phyloP scores from a whole-genome alignment of 2,797 vertebrate species.

The Molossus alvarezi region DNA sequence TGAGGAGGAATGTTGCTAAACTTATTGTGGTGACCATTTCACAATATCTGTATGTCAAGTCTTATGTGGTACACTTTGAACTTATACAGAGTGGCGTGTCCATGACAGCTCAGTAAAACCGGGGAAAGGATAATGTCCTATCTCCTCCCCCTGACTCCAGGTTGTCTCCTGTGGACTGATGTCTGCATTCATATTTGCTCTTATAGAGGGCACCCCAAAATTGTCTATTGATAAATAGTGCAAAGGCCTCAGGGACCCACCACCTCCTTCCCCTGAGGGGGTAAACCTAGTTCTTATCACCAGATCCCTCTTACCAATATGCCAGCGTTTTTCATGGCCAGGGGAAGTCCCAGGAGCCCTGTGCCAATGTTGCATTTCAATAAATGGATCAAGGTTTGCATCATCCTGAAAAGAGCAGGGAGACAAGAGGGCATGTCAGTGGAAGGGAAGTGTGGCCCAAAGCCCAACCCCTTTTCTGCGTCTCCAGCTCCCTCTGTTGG shows the following conservation, averaged over 20 bases:
- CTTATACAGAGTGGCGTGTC: neutral
- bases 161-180: neutral
- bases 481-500: neutral
- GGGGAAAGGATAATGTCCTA: neutral
- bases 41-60: neutral
- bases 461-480: neutral
- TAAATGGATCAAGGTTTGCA: slow-evolving; percentile 94
- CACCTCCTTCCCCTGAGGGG: neutral
- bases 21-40: neutral
- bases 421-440: neutral
- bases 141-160: neutral
- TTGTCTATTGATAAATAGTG: neutral
- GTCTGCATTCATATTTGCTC: neutral
- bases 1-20: neutral
- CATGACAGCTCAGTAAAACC: neutral
- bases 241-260: neutral
- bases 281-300: neutral
- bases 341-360: slow-evolving; percentile 93
- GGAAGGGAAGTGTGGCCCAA: neutral
- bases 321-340: slow-evolving; percentile 94
- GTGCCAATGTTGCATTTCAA: slow-evolving; percentile 95
- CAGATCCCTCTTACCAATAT: slow-evolving; percentile 91
- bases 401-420: slow-evolving; percentile 85
- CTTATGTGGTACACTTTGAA: neutral
- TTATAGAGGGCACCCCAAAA: neutral